Conservation (phyloP, 2,113 vertebrate species). For the Elaphurus davidianus region DNA sequence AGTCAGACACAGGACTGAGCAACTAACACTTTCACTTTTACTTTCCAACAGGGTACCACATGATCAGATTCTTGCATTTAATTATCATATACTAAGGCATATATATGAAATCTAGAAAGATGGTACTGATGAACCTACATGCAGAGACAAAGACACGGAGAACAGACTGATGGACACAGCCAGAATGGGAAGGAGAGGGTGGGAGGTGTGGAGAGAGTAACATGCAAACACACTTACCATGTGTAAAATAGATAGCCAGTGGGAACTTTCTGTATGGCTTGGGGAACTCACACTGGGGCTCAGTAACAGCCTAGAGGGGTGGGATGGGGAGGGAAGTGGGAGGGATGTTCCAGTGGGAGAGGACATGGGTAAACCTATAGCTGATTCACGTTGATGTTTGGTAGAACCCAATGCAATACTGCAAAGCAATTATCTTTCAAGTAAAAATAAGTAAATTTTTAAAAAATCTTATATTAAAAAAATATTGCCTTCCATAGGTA, state of each 20-base stretch:
- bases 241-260: neutral
- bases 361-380: neutral
- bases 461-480: neutral
- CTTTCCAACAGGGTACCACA: neutral
- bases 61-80: neutral
- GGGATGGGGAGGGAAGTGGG: neutral
- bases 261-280: neutral
- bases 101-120: neutral
- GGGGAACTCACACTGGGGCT: neutral
- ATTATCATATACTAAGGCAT: neutral
- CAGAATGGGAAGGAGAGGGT: neutral
- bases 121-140: neutral
- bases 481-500: neutral
- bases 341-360: neutral
- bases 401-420: neutral
- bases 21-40: neutral
- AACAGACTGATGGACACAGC: neutral
- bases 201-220: neutral
- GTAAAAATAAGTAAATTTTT: neutral
- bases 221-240: neutral
- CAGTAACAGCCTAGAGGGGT: neutral
- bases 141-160: neutral
- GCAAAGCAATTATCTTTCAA: neutral
- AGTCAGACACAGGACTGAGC: neutral
- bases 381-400: neutral